Evolutionary conservation across 2,113 vertebrate genomes (phyloP).

Genomic region (Phoxinus phoxinus): DNA sequence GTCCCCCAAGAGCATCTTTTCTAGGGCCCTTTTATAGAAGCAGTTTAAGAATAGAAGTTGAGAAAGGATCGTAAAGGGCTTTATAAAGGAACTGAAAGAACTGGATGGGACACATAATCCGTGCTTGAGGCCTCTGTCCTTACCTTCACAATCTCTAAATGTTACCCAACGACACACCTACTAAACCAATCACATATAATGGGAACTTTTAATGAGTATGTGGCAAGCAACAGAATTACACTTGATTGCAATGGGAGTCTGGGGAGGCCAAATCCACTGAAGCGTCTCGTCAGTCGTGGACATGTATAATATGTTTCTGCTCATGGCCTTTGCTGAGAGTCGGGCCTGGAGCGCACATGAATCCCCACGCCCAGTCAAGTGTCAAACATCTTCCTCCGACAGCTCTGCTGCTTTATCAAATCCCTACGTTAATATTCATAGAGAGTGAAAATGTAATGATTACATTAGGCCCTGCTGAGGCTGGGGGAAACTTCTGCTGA

Average conservation of each 20-base stretch:
- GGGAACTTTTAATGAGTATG: slow-evolving; percentile 67
- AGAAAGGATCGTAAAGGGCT: slow-evolving; percentile 49
- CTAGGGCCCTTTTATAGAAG: slow-evolving; percentile 55
- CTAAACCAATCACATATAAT: slow-evolving; percentile 75
- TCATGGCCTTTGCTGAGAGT: slow-evolving; percentile 29
- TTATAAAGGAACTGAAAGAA: slow-evolving; percentile 63
- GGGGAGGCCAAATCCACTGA: slow-evolving; percentile 59
- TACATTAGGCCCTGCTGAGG: slow-evolving; percentile 78
- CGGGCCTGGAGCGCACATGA: slow-evolving; percentile 54
- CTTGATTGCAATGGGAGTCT: slow-evolving; percentile 77
- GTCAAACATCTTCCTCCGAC: slow-evolving; percentile 52
- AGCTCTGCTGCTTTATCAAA: slow-evolving; percentile 52
- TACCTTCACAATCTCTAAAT: slow-evolving; percentile 61
- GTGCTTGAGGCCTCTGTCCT: slow-evolving; percentile 39
- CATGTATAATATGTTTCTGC: slow-evolving; percentile 57
- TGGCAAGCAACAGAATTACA: slow-evolving; percentile 72
- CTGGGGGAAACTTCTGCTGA: slow-evolving; percentile 78
- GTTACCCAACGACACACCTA: slow-evolving; percentile 66
- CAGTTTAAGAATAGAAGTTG: slow-evolving; percentile 64
- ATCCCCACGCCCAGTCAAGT: slow-evolving; percentile 48
- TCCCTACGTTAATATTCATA: slow-evolving; percentile 70
- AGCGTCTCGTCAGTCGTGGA: slow-evolving; percentile 51
- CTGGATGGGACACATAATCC: slow-evolving; percentile 50
- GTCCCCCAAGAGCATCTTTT: slow-evolving; percentile 48
- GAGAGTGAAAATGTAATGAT: slow-evolving; percentile 71